phyloP scores from a whole-genome alignment of 2,888 invertebrate genomes.

The Phasia obesa region DNA sequence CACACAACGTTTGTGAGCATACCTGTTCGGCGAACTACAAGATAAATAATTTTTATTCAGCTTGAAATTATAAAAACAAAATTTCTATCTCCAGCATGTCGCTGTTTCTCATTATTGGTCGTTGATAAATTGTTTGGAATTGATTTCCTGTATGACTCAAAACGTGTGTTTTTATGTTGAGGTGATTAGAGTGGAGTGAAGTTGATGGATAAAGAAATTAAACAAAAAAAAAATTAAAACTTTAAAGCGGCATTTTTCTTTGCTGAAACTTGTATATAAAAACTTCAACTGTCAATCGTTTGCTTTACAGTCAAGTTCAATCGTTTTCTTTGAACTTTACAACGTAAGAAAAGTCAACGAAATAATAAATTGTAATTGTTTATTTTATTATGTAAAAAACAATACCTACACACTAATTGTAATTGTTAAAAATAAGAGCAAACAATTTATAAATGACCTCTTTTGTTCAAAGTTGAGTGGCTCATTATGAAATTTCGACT shows the following conservation, averaged over 20 bases:
- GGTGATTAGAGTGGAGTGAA: neutral
- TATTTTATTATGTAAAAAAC: neutral
- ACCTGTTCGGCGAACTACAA: too few species aligned
- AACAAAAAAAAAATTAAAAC: slow-evolving; percentile 33
- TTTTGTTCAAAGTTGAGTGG: slow-evolving; percentile 33
- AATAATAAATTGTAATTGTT: slow-evolving; percentile 25
- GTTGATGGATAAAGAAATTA: slow-evolving; percentile 47
- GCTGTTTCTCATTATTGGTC: neutral
- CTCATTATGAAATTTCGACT: slow-evolving; percentile 42
- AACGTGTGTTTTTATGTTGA: neutral
- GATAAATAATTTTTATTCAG: too few species aligned
- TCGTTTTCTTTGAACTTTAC: slow-evolving; percentile 6
- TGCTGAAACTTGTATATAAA: slow-evolving; percentile 20
- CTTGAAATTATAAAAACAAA: too few species aligned
- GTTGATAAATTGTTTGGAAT: slow-evolving; percentile 52
- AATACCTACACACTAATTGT: neutral
- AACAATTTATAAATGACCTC: slow-evolving; percentile 21
- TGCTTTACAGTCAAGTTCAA: slow-evolving; percentile 52
- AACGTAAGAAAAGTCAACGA: neutral
- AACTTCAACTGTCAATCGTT: slow-evolving; percentile 38
- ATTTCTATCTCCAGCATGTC: neutral
- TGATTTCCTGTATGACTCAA: slow-evolving; percentile 44
- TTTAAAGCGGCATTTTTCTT: slow-evolving; percentile 20
- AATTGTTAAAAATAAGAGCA: neutral
- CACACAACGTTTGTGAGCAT: too few species aligned